Percentiles rank a stretch among this genome's conserved stretches.
These are phyloP conservation scores for Caenorhabditis becei DNA, from an alignment of 2,888 invertebrate genomes.

Conservation along the genomic window DNA sequence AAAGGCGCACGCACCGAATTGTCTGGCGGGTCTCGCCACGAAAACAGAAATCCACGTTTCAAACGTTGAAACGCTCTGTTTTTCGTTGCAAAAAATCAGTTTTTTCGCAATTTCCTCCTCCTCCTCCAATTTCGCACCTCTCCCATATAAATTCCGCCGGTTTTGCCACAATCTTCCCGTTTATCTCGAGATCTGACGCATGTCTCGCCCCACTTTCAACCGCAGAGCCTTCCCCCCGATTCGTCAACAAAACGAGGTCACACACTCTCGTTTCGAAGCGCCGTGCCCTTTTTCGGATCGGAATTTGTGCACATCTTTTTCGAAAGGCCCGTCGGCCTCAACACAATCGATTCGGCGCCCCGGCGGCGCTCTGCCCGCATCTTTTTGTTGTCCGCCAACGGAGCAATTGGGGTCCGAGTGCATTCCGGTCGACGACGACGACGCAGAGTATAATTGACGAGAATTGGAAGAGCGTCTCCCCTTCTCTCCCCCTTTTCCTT, in stretches of 20 bases:
- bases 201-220: not conserved
- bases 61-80: too few species aligned
- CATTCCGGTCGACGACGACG: constrained; percentile 40
- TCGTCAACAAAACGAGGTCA: constrained; percentile 4
- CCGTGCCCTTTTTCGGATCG: constrained; percentile 23
- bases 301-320: constrained; percentile 13
- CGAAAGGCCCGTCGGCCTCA: not conserved
- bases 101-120: too few species aligned
- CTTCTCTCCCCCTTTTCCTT: not conserved
- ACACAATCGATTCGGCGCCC: constrained; percentile 45
- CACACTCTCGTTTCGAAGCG: not conserved
- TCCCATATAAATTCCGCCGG: not conserved
- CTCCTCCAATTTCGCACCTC: constrained; percentile 22
- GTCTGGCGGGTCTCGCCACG: too few species aligned
- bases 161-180: not conserved
- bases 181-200: not conserved
- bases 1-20: too few species aligned
- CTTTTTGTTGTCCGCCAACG: constrained; percentile 32
- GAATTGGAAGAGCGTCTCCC: constrained; percentile 42
- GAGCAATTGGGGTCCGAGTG: constrained; percentile 52
- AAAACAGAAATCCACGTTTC: too few species aligned
- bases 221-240: not conserved
- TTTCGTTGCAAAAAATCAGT: too few species aligned
- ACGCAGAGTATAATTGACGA: constrained; percentile 55
- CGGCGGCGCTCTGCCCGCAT: constrained; percentile 14